A percentile compares a stretch with the other conserved stretches of the same genome.
phyloP scores from a whole-genome alignment of 2,888 invertebrate species.

The Clanis bilineata region DNA sequence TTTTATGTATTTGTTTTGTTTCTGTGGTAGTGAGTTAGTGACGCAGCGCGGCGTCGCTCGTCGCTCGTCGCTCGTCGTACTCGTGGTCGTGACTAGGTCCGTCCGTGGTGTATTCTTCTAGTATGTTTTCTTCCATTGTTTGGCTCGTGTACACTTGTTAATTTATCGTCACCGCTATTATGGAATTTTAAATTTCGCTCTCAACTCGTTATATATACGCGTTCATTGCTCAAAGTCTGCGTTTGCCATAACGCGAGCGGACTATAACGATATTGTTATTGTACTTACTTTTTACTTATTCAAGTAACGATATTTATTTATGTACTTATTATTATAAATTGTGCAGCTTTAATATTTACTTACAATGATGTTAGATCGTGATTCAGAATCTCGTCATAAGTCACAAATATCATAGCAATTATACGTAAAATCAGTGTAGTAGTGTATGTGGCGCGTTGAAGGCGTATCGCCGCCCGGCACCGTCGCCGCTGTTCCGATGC shows the following conservation, averaged over 20 bases:
- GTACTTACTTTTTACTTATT: conserved; percentile 56
- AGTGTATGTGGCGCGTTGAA: conserved; percentile 52
- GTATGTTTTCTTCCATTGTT: conserved; percentile 57
- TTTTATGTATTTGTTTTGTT: conserved; percentile 51
- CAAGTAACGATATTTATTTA: conserved; percentile 76
- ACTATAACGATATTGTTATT: conserved; percentile 67
- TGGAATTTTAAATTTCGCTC: conserved; percentile 55
- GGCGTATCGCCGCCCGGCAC: conserved; percentile 43
- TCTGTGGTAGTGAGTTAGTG: conserved; percentile 5
- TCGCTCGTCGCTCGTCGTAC: too few relatives aligned
- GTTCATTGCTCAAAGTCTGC: conserved; percentile 76
- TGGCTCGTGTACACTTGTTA: conserved; percentile 68
- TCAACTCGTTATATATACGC: conserved; percentile 49
- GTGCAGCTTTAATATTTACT: conserved; percentile 82
- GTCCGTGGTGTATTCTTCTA: conserved; percentile 54
- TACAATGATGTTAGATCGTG: conserved; percentile 81
- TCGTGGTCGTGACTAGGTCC: conserved; percentile 26
- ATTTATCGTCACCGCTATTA: conserved; percentile 63
- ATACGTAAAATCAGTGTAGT: conserved; percentile 67
- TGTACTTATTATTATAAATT: conserved; percentile 78
- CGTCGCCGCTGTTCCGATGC: conserved; percentile 40
- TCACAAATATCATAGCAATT: conserved; percentile 80
- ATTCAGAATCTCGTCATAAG: conserved; percentile 82
- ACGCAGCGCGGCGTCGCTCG: too few relatives aligned
- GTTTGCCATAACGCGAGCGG: conserved; percentile 51